Percentiles rank a stretch among this genome's conserved stretches.
phyloP scores from a whole-genome alignment of 1,140 invertebrate genomes.

The Ctenoplectra terminalis region DNA sequence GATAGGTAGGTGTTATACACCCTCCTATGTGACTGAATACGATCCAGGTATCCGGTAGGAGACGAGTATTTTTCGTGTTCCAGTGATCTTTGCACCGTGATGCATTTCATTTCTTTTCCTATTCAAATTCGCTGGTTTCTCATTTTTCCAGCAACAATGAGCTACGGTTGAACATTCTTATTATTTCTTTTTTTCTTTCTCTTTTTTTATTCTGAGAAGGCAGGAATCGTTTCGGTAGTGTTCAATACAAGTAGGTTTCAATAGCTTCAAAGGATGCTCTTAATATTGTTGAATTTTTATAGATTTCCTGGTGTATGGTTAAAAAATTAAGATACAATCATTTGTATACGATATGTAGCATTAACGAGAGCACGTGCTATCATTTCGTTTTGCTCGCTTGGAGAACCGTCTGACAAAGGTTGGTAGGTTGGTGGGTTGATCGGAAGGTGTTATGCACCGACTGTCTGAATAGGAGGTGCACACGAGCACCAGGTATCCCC shows the following conservation, averaged over 20 bases:
- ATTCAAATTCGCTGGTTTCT: conserved; percentile 16
- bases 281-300: background rate
- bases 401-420: conserved; percentile 14
- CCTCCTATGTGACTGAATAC: conserved; percentile 30
- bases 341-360: too few species aligned
- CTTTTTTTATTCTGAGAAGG: background rate
- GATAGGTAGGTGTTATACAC: conserved; percentile 59
- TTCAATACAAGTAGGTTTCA: background rate
- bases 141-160: conserved; percentile 3
- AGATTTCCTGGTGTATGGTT: background rate
- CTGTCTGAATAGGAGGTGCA: conserved; percentile 17
- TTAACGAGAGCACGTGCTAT: conserved; percentile 19
- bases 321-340: background rate
- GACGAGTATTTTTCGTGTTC: conserved; percentile 4
- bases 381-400: conserved; percentile 10
- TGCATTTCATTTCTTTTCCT: conserved; percentile 8
- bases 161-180: background rate
- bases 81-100: conserved; percentile 22
- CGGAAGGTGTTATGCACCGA: conserved; percentile 25
- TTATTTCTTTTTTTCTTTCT: too few species aligned
- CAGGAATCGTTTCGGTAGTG: background rate
- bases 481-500: conserved; percentile 4
- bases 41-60: conserved; percentile 25
- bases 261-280: background rate
- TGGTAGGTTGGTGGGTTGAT: conserved; percentile 6